These are phyloP conservation scores for Myocastor coypus DNA, from an alignment of 2,113 vertebrate species.

Conservation along the genomic window DNA sequence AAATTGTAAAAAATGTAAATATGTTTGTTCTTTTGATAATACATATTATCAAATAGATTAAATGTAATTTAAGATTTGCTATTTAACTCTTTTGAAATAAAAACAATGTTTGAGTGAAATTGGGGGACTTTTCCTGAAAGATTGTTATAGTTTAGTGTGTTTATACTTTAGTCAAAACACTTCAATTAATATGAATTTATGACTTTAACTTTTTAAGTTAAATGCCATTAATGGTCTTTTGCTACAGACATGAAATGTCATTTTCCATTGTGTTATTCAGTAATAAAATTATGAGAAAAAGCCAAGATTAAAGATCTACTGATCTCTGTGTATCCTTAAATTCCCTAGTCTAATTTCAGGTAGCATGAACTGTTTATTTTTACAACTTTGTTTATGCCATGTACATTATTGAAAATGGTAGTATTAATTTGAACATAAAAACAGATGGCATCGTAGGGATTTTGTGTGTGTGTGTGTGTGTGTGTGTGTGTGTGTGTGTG, in stretches of 20 bases:
- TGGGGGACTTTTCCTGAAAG: slow-evolving; percentile 40
- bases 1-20: slow-evolving; percentile 39
- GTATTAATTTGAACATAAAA: slow-evolving; percentile 47
- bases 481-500: too few relatives aligned
- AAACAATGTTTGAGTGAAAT: slow-evolving; percentile 35
- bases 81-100: slow-evolving; percentile 57
- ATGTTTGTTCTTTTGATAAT: background rate
- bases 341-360: background rate
- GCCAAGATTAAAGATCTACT: background rate
- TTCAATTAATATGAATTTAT: slow-evolving; percentile 30
- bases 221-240: slow-evolving; percentile 6
- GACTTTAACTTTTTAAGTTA: slow-evolving; percentile 40
- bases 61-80: slow-evolving; percentile 39
- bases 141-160: slow-evolving; percentile 38
- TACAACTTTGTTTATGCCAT: background rate
- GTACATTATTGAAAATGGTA: slow-evolving; percentile 16
- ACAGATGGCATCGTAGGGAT: slow-evolving; percentile 3
- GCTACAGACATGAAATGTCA: slow-evolving; percentile 4
- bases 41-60: background rate
- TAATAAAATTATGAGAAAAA: slow-evolving; percentile 51
- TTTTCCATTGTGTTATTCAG: slow-evolving; percentile 43
- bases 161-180: slow-evolving; percentile 9
- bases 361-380: background rate
- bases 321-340: background rate
- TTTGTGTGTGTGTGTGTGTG: too few relatives aligned